Evolutionary conservation across 2,113 vertebrate species (phyloP).

Genomic region (Hylia prasina): DNA sequence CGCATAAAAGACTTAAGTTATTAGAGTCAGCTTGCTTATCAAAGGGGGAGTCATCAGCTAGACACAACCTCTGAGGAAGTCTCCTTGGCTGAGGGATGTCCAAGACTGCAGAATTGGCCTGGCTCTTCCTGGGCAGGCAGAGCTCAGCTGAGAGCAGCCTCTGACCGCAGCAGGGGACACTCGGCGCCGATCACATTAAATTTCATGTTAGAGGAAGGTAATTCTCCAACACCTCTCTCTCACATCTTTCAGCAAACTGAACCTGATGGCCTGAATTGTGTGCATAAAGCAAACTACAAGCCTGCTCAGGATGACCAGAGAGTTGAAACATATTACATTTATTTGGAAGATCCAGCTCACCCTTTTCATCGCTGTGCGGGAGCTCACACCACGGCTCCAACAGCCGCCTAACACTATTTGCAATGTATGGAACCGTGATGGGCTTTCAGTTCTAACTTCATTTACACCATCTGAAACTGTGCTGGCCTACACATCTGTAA

Average conservation of each 20-base stretch:
- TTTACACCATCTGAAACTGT: background rate
- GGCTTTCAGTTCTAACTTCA: background rate
- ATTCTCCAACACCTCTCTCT: background rate
- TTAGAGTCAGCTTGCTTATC: background rate
- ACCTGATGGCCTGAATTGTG: background rate
- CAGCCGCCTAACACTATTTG: background rate
- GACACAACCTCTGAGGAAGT: background rate
- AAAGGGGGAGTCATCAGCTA: background rate
- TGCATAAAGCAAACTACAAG: background rate
- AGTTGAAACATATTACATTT: background rate
- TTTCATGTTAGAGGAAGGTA: background rate
- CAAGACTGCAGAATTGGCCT: background rate
- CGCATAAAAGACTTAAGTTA: background rate
- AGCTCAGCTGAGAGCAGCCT: background rate
- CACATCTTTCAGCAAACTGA: background rate
- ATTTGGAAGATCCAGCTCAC: background rate
- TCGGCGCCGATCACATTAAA: accelerated
- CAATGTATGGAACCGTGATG: background rate
- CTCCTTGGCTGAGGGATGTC: background rate
- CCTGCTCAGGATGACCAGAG: background rate
- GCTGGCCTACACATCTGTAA: background rate
- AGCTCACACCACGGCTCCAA: background rate
- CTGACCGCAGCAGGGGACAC: accelerated
- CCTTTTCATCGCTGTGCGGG: accelerated
- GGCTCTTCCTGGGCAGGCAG: background rate